phyloP scores from a whole-genome alignment of 2,113 vertebrate species.

The Aegithalos caudatus region DNA sequence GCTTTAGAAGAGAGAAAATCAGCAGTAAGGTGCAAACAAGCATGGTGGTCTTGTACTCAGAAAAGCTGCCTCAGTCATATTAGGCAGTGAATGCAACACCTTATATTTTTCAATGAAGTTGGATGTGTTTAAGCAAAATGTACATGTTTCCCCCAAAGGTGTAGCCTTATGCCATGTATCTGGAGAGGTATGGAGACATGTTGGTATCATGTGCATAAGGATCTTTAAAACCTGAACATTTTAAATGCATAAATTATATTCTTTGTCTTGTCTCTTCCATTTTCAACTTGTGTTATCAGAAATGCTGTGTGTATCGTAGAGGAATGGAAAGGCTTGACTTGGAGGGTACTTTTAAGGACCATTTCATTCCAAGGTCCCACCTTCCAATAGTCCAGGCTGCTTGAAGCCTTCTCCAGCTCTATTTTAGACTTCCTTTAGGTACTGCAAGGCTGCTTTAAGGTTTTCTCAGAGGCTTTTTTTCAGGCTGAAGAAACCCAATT shows the following conservation, averaged over 20 bases:
- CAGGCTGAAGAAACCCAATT: not conserved
- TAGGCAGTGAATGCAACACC: not conserved
- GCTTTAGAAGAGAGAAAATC: not conserved
- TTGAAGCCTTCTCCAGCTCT: not conserved
- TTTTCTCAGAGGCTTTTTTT: not conserved
- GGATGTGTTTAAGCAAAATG: not conserved
- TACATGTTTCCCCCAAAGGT: fast-evolving
- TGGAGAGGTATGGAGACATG: no score
- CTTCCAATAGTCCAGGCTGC: not conserved
- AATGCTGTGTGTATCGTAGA: fast-evolving
- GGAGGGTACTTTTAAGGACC: fast-evolving
- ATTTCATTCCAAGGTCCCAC: no score
- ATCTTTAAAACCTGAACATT: not conserved
- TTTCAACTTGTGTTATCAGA: not conserved
- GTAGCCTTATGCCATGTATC: not conserved
- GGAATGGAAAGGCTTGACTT: not conserved
- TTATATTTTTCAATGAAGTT: not conserved
- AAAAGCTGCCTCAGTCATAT: not conserved
- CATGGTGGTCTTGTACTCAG: not conserved
- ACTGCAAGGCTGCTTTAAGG: not conserved
- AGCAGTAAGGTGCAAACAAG: not conserved
- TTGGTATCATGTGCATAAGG: not conserved
- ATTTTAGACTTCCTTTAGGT: not conserved
- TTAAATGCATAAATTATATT: not conserved
- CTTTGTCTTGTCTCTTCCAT: not conserved